These are phyloP conservation scores for Rhodophaea formosa DNA, from an alignment of 2,888 invertebrate genomes.

Conservation along the genomic window DNA sequence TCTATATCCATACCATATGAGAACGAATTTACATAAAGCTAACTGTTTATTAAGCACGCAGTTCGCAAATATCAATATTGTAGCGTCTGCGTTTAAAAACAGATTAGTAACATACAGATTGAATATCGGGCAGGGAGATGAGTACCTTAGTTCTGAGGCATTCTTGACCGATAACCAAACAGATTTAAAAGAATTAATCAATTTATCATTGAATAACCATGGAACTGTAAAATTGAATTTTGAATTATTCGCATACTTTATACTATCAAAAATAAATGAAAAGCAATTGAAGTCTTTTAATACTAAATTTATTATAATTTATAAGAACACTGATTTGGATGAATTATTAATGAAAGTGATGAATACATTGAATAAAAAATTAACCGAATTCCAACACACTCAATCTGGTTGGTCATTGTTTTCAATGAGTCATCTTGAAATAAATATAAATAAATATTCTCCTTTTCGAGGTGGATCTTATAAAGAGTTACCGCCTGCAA, in stretches of 20 bases:
- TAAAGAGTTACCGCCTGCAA: slow-evolving; percentile 15
- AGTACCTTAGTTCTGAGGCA: too few relatives aligned
- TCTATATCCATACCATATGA: too few relatives aligned
- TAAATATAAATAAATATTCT: slow-evolving; percentile 23
- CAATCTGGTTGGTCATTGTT: slow-evolving; percentile 24
- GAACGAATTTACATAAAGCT: too few relatives aligned
- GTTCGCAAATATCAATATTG: too few relatives aligned
- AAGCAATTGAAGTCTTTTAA: slow-evolving; percentile 23
- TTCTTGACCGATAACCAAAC: slow-evolving; percentile 13
- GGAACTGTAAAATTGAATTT: slow-evolving; percentile 22
- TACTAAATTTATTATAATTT: slow-evolving; percentile 17
- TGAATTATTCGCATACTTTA: slow-evolving; percentile 21
- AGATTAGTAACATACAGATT: too few relatives aligned
- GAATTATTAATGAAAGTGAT: slow-evolving; percentile 5
- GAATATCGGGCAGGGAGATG: too few relatives aligned
- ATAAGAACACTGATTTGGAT: slow-evolving; percentile 13
- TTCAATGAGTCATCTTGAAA: slow-evolving; percentile 23
- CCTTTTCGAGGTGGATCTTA: slow-evolving; percentile 20
- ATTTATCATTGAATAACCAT: slow-evolving; percentile 18
- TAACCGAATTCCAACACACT: slow-evolving; percentile 21
- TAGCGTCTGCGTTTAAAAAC: too few relatives aligned
- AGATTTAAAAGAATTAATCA: slow-evolving; percentile 19
- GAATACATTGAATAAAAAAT: slow-evolving; percentile 14
- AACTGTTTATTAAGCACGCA: too few relatives aligned
- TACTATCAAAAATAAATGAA: slow-evolving; percentile 11